Conservation (phyloP, 1,140 invertebrate genomes). For the Aphidius gifuensis region DNA sequence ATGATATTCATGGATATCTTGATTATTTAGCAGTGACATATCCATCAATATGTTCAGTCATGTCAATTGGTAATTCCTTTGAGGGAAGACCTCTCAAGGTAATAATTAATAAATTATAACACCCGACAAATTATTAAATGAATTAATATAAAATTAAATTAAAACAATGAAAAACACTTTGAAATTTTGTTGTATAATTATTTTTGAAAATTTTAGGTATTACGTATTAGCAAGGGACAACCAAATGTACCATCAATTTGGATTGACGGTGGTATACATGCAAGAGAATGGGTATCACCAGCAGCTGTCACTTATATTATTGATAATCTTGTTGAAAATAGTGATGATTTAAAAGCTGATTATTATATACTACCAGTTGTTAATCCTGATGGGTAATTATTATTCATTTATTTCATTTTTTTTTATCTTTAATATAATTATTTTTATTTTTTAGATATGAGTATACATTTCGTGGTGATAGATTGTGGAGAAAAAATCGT, state of each 20-base stretch:
- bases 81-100: constrained; percentile 74
- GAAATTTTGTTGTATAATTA: constrained; percentile 5
- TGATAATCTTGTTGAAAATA: constrained; percentile 74
- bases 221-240: constrained; percentile 61
- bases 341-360: constrained; percentile 61
- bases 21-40: constrained; percentile 76
- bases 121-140: constrained; percentile 17
- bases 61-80: constrained; percentile 72
- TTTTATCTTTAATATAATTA: constrained; percentile 7
- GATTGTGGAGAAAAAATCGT: constrained; percentile 70
- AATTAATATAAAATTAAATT: not conserved
- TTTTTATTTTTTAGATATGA: constrained; percentile 59
- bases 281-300: constrained; percentile 79
- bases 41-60: constrained; percentile 67
- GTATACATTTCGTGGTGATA: constrained; percentile 66
- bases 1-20: constrained; percentile 70
- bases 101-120: constrained; percentile 38
- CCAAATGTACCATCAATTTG: constrained; percentile 50
- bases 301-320: constrained; percentile 65
- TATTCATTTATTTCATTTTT: constrained; percentile 13
- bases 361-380: constrained; percentile 60
- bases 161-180: not conserved
- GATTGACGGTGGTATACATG: constrained; percentile 71
- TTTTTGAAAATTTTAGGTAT: constrained; percentile 43
- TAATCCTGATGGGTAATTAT: constrained; percentile 64